Evolutionary conservation across 2,888 invertebrate genomes (phyloP), one percentile per base, ranked within the genome.

Genomic region (Dioctria linearis): DNA sequence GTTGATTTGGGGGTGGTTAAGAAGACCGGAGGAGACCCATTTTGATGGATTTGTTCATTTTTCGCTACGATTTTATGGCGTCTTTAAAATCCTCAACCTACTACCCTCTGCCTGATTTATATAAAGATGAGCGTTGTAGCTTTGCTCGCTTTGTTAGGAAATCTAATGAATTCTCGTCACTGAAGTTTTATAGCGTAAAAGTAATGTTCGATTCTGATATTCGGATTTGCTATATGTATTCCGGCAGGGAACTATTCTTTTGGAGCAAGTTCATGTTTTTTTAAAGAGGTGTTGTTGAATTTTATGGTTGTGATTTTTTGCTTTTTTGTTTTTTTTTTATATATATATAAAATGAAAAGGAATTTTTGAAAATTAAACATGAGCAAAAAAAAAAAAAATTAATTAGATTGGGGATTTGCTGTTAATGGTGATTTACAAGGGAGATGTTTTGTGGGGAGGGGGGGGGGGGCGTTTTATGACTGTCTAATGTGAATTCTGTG

Each of bases 171-270:
- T 6, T 25, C 6, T 11, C n/a, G 11, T 4, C 11, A 54, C 54
- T 54, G 11, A 54, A 54, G 11, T 54, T 54, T 54, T 54, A 54
- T 54, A 54, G 54, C 11, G 11, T n/a, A 54, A 54, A 54, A 54
- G 11, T 54, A n/a, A 54, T 11, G 54, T 54, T 54, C 11, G 4
- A n/a, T 11, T 54, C 4, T 4, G 4, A 54, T 11, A 4, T 4
- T 4, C 11, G 54, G 54, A 54, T 54, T 11, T n/a, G n/a, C 4
- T 54, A 54, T 54, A 54, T 25, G 25, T 25, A 25, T 25, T 25
- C 1, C 1, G 25, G 54, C 54, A 54, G 4, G 11, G 11, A 2
- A 54, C 54, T 54, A 54, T 11, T 54, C n/a, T 54, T 54, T 54
- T 54, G 54, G 8, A 11, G 4, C 6, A 54, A 54, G 54, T 54